Evolutionary conservation across 2,797 vertebrate species (phyloP).

Genomic region (Mareca strepera): DNA sequence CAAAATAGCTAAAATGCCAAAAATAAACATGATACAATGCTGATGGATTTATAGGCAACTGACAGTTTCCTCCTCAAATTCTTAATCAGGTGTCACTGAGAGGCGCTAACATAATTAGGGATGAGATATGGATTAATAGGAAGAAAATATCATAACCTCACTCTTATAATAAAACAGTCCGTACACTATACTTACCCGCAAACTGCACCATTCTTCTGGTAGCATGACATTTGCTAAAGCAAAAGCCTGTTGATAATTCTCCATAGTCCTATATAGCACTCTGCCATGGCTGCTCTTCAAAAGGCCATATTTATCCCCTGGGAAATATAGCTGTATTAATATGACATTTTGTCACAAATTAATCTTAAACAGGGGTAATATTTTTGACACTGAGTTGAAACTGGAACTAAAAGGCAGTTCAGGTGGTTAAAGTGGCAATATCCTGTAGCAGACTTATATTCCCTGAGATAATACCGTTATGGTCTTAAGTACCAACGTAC

Average conservation of each 20-base stretch:
- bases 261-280: conserved; percentile 52
- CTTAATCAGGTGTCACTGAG: conserved; percentile 56
- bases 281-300: conserved; percentile 53
- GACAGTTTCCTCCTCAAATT: conserved; percentile 23
- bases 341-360: conserved; percentile 72
- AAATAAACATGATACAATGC: conserved; percentile 6
- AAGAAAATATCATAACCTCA: conserved; percentile 52
- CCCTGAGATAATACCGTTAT: conserved; percentile 51
- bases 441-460: conserved; percentile 56
- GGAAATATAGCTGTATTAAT: conserved; percentile 73
- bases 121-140: conserved; percentile 72
- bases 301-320: conserved; percentile 67
- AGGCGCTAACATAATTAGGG: conserved; percentile 61
- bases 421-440: conserved; percentile 60
- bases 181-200: conserved; percentile 5
- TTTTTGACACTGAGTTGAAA: conserved; percentile 59
- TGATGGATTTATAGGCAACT: conserved; percentile 48
- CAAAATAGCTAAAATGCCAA: background rate
- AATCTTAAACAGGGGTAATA: conserved; percentile 64
- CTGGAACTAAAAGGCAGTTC: conserved; percentile 60
- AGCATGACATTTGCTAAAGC: conserved; percentile 61
- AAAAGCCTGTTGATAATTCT: conserved; percentile 65
- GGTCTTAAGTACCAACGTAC: conserved; percentile 51
- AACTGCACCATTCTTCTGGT: conserved; percentile 44
- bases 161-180: conserved; percentile 29